Conservation (phyloP, 2,888 invertebrate species). For the Acleris sparsana region DNA sequence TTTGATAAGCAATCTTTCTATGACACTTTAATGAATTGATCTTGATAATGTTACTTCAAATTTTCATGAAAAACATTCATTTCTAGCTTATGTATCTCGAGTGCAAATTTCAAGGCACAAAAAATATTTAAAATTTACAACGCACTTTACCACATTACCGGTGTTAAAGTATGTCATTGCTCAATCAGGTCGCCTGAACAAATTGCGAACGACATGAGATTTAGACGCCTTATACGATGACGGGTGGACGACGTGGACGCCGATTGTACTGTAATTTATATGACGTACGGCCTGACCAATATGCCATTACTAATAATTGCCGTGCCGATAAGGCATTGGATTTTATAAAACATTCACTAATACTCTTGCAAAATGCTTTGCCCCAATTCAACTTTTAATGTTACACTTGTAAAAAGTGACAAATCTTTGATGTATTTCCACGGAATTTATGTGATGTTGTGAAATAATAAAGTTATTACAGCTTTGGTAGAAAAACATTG, state of each 20-base stretch:
- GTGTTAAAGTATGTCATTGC: conserved; percentile 20
- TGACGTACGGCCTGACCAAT: conserved; percentile 39
- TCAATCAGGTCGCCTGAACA: conserved; percentile 31
- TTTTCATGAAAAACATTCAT: too few species aligned
- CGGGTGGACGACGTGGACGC: conserved; percentile 15
- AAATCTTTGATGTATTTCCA: too few species aligned
- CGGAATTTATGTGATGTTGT: neutral
- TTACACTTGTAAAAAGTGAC: neutral
- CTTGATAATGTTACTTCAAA: too few species aligned
- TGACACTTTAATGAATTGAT: too few species aligned
- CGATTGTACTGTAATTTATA: conserved; percentile 35
- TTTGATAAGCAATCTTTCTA: too few species aligned
- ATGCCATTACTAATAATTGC: conserved; percentile 43
- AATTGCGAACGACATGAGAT: conserved; percentile 32
- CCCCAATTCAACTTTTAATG: neutral
- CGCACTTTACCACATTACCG: conserved; percentile 18
- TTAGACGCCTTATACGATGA: conserved; percentile 32
- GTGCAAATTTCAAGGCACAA: neutral
- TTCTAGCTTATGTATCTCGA: too few species aligned
- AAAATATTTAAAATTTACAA: conserved; percentile 10
- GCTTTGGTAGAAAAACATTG: too few species aligned
- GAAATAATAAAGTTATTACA: neutral
- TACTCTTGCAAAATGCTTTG: conserved; percentile 10
- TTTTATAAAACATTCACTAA: conserved; percentile 34
- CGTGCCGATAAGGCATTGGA: conserved; percentile 36